phyloP scores from a whole-genome alignment of 2,888 invertebrate species.

The Oxystoma pomonae region DNA sequence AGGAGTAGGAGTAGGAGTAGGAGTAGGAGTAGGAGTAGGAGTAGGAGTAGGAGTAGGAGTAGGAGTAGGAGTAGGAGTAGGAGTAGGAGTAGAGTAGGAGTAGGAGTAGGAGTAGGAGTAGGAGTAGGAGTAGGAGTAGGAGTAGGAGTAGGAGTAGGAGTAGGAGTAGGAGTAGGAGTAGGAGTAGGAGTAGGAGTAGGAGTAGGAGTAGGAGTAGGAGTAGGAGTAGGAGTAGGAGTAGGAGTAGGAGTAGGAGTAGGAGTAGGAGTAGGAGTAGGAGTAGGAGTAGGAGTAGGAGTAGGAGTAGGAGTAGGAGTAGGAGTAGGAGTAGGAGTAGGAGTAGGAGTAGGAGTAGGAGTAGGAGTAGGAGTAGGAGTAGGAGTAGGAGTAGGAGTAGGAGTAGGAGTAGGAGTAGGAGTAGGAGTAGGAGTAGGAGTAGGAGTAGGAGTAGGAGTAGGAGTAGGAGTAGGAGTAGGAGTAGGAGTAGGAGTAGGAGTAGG shows the following conservation, averaged over 20 bases:
- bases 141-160: neutral
- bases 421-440: neutral
- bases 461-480: neutral
- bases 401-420: neutral
- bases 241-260: neutral
- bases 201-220: neutral
- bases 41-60: neutral
- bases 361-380: neutral
- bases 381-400: neutral
- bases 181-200: neutral
- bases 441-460: neutral
- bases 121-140: neutral
- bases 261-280: neutral
- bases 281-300: neutral
- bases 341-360: neutral
- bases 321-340: neutral
- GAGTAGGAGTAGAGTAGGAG: neutral
- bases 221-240: neutral
- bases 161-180: neutral
- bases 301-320: neutral
- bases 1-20: neutral
- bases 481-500: neutral
- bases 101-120: neutral
- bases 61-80: neutral
- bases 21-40: neutral